Evolutionary conservation across 2,113 vertebrate genomes (phyloP).

Genomic region (Aplodontia rufa): DNA sequence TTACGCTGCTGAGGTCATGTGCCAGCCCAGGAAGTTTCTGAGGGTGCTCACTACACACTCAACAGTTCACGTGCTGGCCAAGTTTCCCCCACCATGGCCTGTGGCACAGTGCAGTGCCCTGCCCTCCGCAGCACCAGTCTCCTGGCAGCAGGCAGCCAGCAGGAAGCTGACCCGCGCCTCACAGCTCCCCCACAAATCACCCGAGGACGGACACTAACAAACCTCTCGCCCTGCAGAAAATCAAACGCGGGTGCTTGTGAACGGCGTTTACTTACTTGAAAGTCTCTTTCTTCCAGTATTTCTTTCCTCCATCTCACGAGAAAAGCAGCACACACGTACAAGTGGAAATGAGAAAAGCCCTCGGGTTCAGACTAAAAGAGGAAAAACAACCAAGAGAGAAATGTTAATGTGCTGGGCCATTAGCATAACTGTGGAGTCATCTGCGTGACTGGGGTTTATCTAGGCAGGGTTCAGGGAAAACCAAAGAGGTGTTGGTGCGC

Average conservation of each 20-base stretch:
- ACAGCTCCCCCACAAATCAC: not conserved
- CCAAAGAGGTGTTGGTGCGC: rapidly evolving
- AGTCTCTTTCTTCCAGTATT: slow-evolving; percentile 91
- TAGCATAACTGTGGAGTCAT: not conserved
- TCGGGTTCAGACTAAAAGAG: slow-evolving; percentile 93
- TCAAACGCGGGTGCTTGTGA: not conserved
- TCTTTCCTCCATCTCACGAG: slow-evolving; percentile 95
- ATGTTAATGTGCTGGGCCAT: not conserved
- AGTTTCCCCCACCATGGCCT: not conserved
- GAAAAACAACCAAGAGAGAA: slow-evolving; percentile 42
- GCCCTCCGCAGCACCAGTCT: rapidly evolving
- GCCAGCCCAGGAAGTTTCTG: rapidly evolving
- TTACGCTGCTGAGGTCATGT: rapidly evolving
- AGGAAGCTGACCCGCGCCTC: rapidly evolving
- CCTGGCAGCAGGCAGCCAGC: not conserved
- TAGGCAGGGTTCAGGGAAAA: rapidly evolving
- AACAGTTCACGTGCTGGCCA: not conserved
- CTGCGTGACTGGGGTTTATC: not conserved
- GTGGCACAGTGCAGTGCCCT: not conserved
- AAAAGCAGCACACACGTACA: slow-evolving; percentile 98
- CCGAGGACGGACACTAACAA: not conserved
- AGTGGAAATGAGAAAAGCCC: slow-evolving; percentile 97
- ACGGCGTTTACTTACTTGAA: slow-evolving; percentile 90
- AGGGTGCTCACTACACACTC: rapidly evolving
- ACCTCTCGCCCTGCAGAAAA: not conserved